A percentile compares a stretch with the other conserved stretches of the same genome.
Conservation (phyloP, 2,797 vertebrate species). For the Limosa lapponica region DNA sequence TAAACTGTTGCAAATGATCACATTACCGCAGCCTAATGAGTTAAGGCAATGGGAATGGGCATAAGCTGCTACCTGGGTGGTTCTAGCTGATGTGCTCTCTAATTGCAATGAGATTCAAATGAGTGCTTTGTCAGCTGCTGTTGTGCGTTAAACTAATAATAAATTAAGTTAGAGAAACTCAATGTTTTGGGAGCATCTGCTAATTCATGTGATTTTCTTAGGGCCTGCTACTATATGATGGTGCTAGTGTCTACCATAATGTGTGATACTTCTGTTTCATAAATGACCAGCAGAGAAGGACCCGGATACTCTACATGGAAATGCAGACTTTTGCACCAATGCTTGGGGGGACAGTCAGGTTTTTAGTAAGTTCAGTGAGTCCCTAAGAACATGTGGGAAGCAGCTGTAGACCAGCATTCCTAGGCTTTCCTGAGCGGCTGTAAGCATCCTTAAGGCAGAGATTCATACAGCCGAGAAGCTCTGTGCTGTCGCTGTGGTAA, state of each 20-base stretch:
- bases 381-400: background rate
- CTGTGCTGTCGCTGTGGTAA: background rate
- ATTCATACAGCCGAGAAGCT: background rate
- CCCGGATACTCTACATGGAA: background rate
- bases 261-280: background rate
- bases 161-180: background rate
- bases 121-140: background rate
- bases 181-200: background rate
- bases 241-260: background rate
- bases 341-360: background rate
- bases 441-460: background rate
- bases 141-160: background rate
- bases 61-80: background rate
- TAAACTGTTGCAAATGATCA: background rate
- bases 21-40: background rate
- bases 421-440: background rate
- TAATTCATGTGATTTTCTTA: accelerated
- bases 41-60: background rate
- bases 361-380: background rate
- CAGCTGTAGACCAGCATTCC: accelerated
- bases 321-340: background rate
- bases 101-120: background rate
- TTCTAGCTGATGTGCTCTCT: background rate
- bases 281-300: background rate
- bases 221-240: background rate